Evolutionary conservation across 2,888 invertebrate genomes (phyloP), one percentile per base, ranked within the genome.

Genomic region (Drosophila gaucha): DNA sequence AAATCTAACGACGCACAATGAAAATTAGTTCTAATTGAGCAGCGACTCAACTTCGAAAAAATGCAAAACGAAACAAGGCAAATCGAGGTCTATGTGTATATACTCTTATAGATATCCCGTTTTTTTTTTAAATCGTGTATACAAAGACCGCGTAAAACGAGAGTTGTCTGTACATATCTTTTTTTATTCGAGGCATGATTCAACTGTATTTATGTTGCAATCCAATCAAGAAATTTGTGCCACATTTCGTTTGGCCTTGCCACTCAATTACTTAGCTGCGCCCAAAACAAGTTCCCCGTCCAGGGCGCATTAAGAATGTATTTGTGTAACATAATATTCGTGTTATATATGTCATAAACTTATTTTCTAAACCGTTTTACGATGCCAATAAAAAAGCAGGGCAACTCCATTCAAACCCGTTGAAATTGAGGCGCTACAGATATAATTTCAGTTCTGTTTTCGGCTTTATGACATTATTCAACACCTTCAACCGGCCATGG

Each of bases 241-340:
- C 12, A 43, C 54, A 50, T 54, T 74, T 44, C 69, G 39, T 46
- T 44, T 39, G 69, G 31, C 52, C 52, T 46, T 47, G 54, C 38
- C 20, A 56, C 49, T 35, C 78, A 79, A 79, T 85, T 80, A 78
- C 85, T 82, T 78, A 78, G 59, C 58, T 18, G 30, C 18, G 14
- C 33, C 3, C 3, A 6, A 8, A 20, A 22, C 16, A 3, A 18
- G 22, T 31, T 28, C 26, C 30, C 39, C 22, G 1, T 2, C 30
- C 33, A 6, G 14, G 10, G 2, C 31, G 28, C 68, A 86, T 80
- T 80, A 68, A 86, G 76, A 66, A 79, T 85, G 76, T 82, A 79
- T 79, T 66, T 50, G 46, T 35, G 50, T 38, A 50, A 46, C 67
- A 78, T 67, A 60, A 67, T 74, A 51, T 67, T 38, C 28, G 33